These are phyloP conservation scores for Hippocampus mohnikei DNA, from an alignment of 2,113 vertebrate species.

Conservation along the genomic window DNA sequence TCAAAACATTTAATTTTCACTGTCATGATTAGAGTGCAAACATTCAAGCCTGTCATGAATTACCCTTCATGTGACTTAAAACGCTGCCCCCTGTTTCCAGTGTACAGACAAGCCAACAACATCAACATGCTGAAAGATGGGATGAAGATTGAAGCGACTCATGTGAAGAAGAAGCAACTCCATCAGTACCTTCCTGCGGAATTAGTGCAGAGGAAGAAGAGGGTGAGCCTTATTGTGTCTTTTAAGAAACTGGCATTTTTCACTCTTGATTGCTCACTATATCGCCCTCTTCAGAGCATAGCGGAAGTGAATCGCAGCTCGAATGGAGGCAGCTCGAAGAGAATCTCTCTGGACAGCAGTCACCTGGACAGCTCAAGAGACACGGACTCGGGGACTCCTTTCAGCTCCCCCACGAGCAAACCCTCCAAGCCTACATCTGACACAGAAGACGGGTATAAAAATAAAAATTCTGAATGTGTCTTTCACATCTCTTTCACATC, in stretches of 20 bases:
- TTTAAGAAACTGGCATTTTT: background rate
- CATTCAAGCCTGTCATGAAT: background rate
- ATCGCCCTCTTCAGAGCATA: slow-evolving; percentile 70
- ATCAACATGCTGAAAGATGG: slow-evolving; percentile 92
- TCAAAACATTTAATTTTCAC: too few relatives aligned
- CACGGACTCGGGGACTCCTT: slow-evolving; percentile 77
- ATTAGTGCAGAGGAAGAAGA: slow-evolving; percentile 88
- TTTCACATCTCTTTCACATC: background rate
- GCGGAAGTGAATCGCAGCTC: slow-evolving; percentile 78
- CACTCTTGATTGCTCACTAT: background rate
- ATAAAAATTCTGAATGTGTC: background rate
- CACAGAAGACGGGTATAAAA: slow-evolving; percentile 75
- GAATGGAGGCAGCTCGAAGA: slow-evolving; percentile 77
- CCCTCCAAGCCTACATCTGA: slow-evolving; percentile 65
- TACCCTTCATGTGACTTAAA: background rate
- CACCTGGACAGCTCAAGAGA: slow-evolving; percentile 81
- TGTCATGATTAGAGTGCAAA: background rate
- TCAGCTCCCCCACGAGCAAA: slow-evolving; percentile 73
- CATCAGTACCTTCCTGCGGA: slow-evolving; percentile 90
- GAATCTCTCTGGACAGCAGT: slow-evolving; percentile 78
- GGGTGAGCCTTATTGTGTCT: slow-evolving; percentile 72
- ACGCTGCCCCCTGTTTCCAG: slow-evolving; percentile 58
- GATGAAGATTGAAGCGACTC: slow-evolving; percentile 95
- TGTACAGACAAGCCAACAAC: slow-evolving; percentile 93
- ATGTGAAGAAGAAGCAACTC: slow-evolving; percentile 93